Evolutionary conservation across 2,888 invertebrate genomes (phyloP).

Genomic region (Drosophila nr. fundita): DNA sequence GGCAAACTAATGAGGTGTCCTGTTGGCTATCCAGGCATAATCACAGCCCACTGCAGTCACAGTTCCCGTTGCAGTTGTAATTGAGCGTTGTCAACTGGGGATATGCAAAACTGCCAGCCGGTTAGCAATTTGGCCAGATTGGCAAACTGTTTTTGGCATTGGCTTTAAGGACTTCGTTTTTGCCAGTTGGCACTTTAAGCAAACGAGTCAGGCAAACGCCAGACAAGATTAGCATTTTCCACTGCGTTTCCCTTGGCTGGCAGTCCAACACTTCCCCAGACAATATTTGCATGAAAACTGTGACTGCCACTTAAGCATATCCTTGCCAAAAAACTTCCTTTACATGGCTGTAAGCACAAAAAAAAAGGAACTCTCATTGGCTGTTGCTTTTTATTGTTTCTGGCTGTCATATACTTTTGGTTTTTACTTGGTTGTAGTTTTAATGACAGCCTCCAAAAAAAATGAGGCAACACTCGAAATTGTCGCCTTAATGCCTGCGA

Average conservation of each 20-base stretch:
- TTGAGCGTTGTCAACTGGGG: constrained; percentile 46
- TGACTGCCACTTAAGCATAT: constrained; percentile 76
- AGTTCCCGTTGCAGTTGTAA: constrained; percentile 50
- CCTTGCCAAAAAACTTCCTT: constrained; percentile 68
- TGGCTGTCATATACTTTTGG: constrained; percentile 38
- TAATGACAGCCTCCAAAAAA: constrained; percentile 64
- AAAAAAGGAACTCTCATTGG: constrained; percentile 16
- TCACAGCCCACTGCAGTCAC: constrained; percentile 33
- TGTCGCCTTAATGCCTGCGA: constrained; percentile 70
- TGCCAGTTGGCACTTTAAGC: constrained; percentile 13
- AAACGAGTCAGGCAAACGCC: constrained; percentile 12
- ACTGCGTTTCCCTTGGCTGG: constrained; percentile 10
- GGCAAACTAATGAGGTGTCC: constrained; percentile 77
- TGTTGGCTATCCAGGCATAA: constrained; percentile 60
- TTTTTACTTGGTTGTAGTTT: constrained; percentile 63
- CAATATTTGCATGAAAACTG: constrained; percentile 77
- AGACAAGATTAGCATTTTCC: constrained; percentile 42
- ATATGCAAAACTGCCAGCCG: constrained; percentile 10
- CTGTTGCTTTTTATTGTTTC: constrained; percentile 61
- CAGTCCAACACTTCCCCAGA: constrained; percentile 61
- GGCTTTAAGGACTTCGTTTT: constrained; percentile 32
- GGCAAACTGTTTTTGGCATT: constrained; percentile 16
- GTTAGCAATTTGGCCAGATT: constrained; percentile 31
- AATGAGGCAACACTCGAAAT: constrained; percentile 51
- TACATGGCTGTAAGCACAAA: constrained; percentile 30